Evolutionary conservation across 2,888 invertebrate species (phyloP).

Genomic region (Noctua janthe): DNA sequence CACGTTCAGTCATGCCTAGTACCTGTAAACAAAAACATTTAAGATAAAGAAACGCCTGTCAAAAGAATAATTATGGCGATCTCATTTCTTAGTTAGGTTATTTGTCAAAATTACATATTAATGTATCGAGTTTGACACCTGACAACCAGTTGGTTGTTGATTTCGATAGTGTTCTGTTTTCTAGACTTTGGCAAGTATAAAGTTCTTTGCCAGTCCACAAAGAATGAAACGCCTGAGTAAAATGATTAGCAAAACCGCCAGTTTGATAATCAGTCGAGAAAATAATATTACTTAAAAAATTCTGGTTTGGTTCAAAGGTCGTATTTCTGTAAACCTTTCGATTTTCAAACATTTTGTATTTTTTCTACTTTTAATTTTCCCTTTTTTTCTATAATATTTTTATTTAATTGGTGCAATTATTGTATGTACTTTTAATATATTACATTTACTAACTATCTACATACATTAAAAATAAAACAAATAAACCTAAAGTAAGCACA

Average conservation of each 20-base stretch:
- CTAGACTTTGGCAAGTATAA: too few species aligned
- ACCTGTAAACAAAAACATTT: slow-evolving; percentile 89
- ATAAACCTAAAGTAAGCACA: not conserved
- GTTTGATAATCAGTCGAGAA: too few species aligned
- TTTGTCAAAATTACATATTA: too few species aligned
- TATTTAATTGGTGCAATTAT: not conserved
- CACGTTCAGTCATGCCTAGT: slow-evolving; percentile 95
- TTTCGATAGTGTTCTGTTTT: too few species aligned
- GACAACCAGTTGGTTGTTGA: too few species aligned
- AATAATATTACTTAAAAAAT: not conserved
- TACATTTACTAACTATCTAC: not conserved
- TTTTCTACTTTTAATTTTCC: not conserved
- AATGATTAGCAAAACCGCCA: slow-evolving; percentile 30
- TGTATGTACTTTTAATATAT: not conserved
- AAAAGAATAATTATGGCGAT: too few species aligned
- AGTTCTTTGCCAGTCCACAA: too few species aligned
- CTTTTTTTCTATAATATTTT: not conserved
- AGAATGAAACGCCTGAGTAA: slow-evolving; percentile 46
- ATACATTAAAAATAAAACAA: not conserved
- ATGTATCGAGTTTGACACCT: too few species aligned
- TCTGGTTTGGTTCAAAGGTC: not conserved
- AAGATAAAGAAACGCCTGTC: too few species aligned
- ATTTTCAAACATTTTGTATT: not conserved
- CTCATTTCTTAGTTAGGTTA: too few species aligned
- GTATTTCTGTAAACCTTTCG: not conserved